Percentiles rank a stretch among this genome's conserved stretches.
These are phyloP conservation scores for Apomyelois bistriatella DNA, from an alignment of 2,888 invertebrate species.

Conservation along the genomic window DNA sequence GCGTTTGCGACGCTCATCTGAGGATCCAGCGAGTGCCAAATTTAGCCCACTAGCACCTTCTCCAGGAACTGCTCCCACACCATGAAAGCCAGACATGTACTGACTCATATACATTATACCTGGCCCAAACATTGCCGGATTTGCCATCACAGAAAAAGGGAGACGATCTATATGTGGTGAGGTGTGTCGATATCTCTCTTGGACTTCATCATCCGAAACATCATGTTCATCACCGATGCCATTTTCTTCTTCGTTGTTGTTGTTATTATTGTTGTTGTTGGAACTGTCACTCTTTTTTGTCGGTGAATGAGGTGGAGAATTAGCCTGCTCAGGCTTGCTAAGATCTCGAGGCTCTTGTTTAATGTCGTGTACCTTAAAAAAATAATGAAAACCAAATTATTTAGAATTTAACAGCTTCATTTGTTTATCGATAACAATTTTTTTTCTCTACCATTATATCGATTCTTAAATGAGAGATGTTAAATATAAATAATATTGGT, in stretches of 20 bases:
- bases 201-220: constrained; percentile 71
- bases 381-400: background rate
- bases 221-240: constrained; percentile 75
- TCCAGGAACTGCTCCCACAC: constrained; percentile 76
- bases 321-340: constrained; percentile 55
- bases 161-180: constrained; percentile 75
- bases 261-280: constrained; percentile 70
- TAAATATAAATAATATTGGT: too few relatives aligned
- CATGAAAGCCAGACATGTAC: constrained; percentile 83
- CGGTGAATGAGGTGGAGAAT: constrained; percentile 75
- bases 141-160: constrained; percentile 90
- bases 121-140: constrained; percentile 91
- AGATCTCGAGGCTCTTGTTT: constrained; percentile 77
- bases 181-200: constrained; percentile 59
- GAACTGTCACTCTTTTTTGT: constrained; percentile 79
- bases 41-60: constrained; percentile 82
- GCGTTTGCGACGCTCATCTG: constrained; percentile 94
- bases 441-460: too few relatives aligned
- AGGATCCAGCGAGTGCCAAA: constrained; percentile 81
- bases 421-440: too few relatives aligned
- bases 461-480: too few relatives aligned
- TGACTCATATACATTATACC: constrained; percentile 96
- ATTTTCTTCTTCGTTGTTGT: constrained; percentile 70
- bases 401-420: background rate
- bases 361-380: constrained; percentile 70